phyloP scores from a whole-genome alignment of 2,113 vertebrate species.

The Pluvialis apricaria region DNA sequence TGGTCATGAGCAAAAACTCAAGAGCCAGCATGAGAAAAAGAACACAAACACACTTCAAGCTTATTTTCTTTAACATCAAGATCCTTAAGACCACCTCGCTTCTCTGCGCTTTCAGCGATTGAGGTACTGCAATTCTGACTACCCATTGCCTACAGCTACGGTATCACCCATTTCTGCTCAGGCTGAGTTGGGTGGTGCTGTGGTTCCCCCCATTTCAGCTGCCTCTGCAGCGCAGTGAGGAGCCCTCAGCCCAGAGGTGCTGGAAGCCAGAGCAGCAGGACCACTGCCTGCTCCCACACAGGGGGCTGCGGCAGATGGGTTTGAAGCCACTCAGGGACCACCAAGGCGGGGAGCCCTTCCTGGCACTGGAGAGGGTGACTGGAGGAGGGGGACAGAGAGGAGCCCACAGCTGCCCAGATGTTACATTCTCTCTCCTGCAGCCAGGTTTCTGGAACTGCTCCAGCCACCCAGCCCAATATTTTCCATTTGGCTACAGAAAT shows the following conservation, averaged over 20 bases:
- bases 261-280: background rate
- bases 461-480: background rate
- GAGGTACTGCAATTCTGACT: background rate
- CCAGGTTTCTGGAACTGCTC: background rate
- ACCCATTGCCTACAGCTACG: accelerated
- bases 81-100: background rate
- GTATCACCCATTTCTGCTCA: background rate
- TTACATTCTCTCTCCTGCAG: background rate
- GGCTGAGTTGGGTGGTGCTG: background rate
- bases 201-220: accelerated
- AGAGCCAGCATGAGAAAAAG: background rate
- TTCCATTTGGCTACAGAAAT: background rate
- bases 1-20: background rate
- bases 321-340: background rate
- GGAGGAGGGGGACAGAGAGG: background rate
- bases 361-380: background rate
- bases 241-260: background rate
- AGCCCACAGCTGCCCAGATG: background rate
- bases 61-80: background rate
- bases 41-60: background rate
- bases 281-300: background rate
- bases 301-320: background rate
- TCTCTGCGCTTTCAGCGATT: background rate
- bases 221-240: accelerated
- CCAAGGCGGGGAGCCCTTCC: background rate